Percentiles rank a stretch among this genome's conserved stretches.
Conservation (phyloP, 1,140 invertebrate genomes). For the Ceratina japonica region DNA sequence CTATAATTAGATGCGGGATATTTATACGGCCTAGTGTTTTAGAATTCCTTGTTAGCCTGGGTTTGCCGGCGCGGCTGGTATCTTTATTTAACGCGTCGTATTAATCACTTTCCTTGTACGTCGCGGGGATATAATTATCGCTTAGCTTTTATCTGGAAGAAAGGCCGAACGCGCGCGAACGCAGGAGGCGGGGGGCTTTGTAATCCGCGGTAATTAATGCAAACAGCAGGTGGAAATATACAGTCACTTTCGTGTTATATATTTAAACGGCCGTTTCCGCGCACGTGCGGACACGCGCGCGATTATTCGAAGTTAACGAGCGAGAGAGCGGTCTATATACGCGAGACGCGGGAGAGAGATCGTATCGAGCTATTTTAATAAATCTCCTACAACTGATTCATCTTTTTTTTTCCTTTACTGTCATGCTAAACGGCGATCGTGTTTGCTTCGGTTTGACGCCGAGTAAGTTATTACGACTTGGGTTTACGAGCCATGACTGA, state of each 20-base stretch:
- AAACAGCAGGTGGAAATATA: constrained; percentile 36
- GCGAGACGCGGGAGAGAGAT: constrained; percentile 13
- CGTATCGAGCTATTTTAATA: constrained; percentile 4
- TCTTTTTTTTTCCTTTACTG: too few relatives aligned
- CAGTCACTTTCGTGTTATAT: constrained; percentile 18
- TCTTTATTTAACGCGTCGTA: constrained; percentile 33
- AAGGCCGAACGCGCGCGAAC: neutral
- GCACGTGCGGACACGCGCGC: constrained; percentile 36
- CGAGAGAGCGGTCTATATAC: too few relatives aligned
- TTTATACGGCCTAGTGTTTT: constrained; percentile 2
- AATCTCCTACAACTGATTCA: too few relatives aligned
- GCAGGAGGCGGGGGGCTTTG: constrained; percentile 18
- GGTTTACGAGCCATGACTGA: neutral
- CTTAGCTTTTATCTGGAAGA: constrained; percentile 14
- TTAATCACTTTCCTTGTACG: constrained; percentile 32
- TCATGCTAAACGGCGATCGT: neutral
- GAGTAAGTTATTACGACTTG: neutral
- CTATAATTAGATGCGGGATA: neutral
- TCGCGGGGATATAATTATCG: constrained; percentile 23
- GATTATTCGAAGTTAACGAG: constrained; percentile 51
- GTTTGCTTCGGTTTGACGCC: too few relatives aligned
- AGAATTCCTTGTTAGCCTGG: neutral
- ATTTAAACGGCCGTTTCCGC: constrained; percentile 43
- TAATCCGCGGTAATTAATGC: constrained; percentile 34
- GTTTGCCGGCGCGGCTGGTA: neutral